A percentile compares a stretch with the other conserved stretches of the same genome.
Evolutionary conservation across 2,113 vertebrate genomes (phyloP).

Genomic region (Malurus melanocephalus): DNA sequence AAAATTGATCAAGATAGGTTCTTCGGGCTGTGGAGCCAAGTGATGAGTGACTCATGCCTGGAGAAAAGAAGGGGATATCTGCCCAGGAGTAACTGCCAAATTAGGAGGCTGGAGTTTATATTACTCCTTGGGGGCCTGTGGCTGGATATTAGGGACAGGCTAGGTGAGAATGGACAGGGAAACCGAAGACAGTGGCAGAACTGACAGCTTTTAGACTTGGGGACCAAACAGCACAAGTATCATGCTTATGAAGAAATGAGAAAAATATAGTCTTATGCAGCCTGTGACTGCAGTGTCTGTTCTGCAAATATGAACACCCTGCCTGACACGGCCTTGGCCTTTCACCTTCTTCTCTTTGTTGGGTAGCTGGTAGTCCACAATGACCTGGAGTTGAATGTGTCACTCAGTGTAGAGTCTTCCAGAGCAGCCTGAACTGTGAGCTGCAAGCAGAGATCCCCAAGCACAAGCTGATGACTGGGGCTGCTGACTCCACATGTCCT

Average conservation of each 20-base stretch:
- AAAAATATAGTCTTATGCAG: neutral
- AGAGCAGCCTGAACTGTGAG: neutral
- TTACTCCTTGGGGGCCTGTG: neutral
- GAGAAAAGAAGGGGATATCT: neutral
- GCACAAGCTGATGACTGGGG: neutral
- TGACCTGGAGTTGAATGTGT: neutral
- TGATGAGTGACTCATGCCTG: neutral
- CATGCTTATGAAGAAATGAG: neutral
- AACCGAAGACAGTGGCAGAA: neutral
- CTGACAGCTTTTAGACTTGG: neutral
- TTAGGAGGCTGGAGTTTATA: neutral
- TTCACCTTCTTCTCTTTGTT: neutral
- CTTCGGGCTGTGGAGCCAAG: neutral
- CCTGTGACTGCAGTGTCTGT: neutral
- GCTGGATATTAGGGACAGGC: neutral
- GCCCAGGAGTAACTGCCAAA: neutral
- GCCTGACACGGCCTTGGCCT: neutral
- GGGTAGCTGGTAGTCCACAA: neutral
- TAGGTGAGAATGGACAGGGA: accelerated
- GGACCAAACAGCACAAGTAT: neutral
- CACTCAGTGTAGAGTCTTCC: neutral
- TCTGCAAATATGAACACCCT: neutral
- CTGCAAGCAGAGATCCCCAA: neutral
- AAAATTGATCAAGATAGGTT: neutral
- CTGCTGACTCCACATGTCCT: neutral